Evolutionary conservation across 1,140 invertebrate genomes (phyloP).

Genomic region (Colletes latitarsis): DNA sequence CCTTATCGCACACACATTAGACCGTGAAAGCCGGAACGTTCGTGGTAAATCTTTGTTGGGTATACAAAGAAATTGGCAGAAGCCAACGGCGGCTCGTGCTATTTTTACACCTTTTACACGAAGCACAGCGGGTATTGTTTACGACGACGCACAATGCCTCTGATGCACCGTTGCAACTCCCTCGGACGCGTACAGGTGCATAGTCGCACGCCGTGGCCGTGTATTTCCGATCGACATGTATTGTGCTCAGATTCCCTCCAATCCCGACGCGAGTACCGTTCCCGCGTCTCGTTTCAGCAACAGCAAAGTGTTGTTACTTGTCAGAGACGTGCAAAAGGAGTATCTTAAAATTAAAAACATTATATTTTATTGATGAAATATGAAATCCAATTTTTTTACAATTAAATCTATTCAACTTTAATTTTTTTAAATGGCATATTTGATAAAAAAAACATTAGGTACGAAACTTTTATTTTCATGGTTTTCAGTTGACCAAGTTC

Average conservation of each 20-base stretch:
- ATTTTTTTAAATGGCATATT: too few species aligned
- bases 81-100: neutral
- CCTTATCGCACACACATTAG: constrained; percentile 16
- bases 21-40: neutral
- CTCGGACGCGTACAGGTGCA: neutral
- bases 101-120: constrained; percentile 11
- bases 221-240: constrained; percentile 10
- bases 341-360: too few species aligned
- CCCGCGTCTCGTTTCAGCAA: neutral
- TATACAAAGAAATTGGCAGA: constrained; percentile 27
- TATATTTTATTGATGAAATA: too few species aligned
- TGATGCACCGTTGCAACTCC: neutral
- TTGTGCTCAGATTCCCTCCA: neutral
- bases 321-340: too few species aligned
- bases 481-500: too few species aligned
- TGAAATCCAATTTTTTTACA: too few species aligned
- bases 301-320: too few species aligned
- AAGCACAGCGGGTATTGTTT: constrained; percentile 1
- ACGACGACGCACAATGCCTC: constrained; percentile 1
- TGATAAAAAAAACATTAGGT: too few species aligned
- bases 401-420: too few species aligned
- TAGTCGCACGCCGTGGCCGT: neutral
- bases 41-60: neutral
- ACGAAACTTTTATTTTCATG: too few species aligned
- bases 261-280: too few species aligned